phyloP scores from a whole-genome alignment of 1,140 invertebrate species.

The Gryllus bimaculatus region DNA sequence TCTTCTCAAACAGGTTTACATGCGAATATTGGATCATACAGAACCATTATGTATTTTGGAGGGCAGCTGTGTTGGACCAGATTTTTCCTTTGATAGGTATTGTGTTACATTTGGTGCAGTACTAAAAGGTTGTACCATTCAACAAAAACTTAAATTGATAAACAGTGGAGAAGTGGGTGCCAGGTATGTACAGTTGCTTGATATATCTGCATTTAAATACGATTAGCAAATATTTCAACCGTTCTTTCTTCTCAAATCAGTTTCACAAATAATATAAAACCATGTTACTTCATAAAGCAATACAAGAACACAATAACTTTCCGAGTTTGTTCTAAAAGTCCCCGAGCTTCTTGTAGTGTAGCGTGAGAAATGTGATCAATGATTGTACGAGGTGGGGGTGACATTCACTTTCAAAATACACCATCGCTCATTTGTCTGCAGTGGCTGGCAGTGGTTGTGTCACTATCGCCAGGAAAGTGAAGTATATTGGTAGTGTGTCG shows the following conservation, averaged over 20 bases:
- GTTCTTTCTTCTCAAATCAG: not conserved
- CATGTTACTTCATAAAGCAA: not conserved
- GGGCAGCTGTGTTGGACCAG: constrained; percentile 30
- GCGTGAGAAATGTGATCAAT: no score
- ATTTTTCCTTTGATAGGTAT: constrained; percentile 31
- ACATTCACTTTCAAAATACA: no score
- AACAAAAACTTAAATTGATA: constrained; percentile 29
- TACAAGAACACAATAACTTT: not conserved
- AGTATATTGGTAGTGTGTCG: no score
- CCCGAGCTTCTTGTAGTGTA: no score
- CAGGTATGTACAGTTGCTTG: constrained; percentile 27
- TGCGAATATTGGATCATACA: constrained; percentile 22
- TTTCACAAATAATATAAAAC: not conserved
- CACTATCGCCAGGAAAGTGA: no score
- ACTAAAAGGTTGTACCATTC: constrained; percentile 27
- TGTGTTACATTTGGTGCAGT: constrained; percentile 32
- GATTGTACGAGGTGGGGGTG: no score
- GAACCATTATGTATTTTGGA: constrained; percentile 31
- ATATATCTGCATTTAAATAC: constrained; percentile 8
- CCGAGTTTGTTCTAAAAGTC: not conserved
- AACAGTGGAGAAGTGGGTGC: constrained; percentile 37
- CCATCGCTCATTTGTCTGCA: no score
- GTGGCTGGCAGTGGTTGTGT: no score
- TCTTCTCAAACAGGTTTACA: constrained; percentile 13
- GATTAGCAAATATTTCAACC: not conserved